Conservation (phyloP, 2,797 vertebrate species). For the Pseudopleuronectes americanus region DNA sequence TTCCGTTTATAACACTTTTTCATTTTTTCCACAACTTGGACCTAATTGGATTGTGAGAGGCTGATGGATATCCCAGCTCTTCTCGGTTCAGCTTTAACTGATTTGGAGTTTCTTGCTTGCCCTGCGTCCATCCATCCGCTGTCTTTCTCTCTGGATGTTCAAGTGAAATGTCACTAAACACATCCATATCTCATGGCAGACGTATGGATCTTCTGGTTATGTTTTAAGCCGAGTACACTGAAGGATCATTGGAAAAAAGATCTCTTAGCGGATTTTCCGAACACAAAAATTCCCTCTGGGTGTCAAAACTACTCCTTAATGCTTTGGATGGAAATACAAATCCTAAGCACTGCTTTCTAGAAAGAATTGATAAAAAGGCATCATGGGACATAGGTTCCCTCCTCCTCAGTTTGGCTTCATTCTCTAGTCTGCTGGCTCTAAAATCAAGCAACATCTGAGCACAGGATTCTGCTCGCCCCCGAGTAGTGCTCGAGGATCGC, state of each 20-base stretch:
- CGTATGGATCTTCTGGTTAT: slow-evolving; percentile 7
- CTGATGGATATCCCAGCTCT: slow-evolving; percentile 77
- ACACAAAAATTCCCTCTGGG: not conserved
- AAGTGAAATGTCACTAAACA: slow-evolving; percentile 4
- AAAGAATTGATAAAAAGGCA: slow-evolving; percentile 20
- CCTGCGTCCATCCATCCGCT: slow-evolving; percentile 13
- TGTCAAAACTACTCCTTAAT: slow-evolving; percentile 10
- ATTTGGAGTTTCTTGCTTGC: slow-evolving; percentile 52
- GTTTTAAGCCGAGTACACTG: slow-evolving; percentile 5
- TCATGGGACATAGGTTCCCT: slow-evolving; percentile 28
- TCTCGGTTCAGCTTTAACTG: slow-evolving; percentile 49
- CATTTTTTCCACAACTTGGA: slow-evolving; percentile 72
- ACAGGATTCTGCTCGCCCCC: slow-evolving; percentile 49
- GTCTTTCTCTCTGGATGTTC: slow-evolving; percentile 36
- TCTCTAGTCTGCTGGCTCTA: slow-evolving; percentile 26
- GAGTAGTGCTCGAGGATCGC: slow-evolving; percentile 38
- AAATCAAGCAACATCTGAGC: slow-evolving; percentile 41
- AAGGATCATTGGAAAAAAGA: slow-evolving; percentile 23
- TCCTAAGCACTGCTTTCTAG: slow-evolving; percentile 12
- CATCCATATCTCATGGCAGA: not conserved
- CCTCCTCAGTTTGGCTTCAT: slow-evolving; percentile 10
- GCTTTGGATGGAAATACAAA: slow-evolving; percentile 3
- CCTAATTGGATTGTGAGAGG: slow-evolving; percentile 71
- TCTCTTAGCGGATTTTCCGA: not conserved
- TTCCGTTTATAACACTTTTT: slow-evolving; percentile 60